These are phyloP conservation scores for Heterodera schachtii DNA, from an alignment of 1,140 invertebrate species.

Conservation along the genomic window DNA sequence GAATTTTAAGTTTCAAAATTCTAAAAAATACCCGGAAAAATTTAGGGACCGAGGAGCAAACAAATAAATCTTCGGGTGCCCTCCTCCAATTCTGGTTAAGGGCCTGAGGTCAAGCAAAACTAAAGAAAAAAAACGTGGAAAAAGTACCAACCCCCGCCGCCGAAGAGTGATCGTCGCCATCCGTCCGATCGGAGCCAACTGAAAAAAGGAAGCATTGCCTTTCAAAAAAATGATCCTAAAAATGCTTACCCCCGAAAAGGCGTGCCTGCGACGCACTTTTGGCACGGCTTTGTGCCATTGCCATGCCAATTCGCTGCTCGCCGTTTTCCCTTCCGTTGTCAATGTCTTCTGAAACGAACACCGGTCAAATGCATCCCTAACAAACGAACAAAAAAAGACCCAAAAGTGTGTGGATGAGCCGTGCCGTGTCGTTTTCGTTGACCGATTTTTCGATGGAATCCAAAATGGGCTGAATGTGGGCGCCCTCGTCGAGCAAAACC, in stretches of 20 bases:
- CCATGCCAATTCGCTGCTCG: constrained; percentile 12
- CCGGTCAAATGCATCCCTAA: not conserved
- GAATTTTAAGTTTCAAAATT: no score
- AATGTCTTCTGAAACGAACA: constrained; percentile 2
- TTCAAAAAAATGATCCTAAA: not conserved
- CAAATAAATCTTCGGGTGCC: no score
- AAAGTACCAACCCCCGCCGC: no score
- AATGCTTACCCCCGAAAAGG: not conserved
- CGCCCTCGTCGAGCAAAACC: constrained; percentile 46
- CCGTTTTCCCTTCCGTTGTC: not conserved
- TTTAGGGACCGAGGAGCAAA: no score
- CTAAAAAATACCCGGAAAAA: no score
- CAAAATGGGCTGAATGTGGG: constrained; percentile 38
- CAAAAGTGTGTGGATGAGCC: constrained; percentile 40
- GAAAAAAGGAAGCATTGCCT: not conserved
- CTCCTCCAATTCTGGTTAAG: no score
- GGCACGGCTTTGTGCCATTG: not conserved
- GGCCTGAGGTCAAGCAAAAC: no score
- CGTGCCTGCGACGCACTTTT: constrained; percentile 2
- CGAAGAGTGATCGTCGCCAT: not conserved
- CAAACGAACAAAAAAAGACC: constrained; percentile 12
- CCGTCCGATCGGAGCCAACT: not conserved
- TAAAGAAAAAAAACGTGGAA: no score
- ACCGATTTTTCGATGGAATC: constrained; percentile 39
- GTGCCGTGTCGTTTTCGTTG: constrained; percentile 25